Conservation (phyloP, 2,113 vertebrate species). For the Mastomys natalensis region DNA sequence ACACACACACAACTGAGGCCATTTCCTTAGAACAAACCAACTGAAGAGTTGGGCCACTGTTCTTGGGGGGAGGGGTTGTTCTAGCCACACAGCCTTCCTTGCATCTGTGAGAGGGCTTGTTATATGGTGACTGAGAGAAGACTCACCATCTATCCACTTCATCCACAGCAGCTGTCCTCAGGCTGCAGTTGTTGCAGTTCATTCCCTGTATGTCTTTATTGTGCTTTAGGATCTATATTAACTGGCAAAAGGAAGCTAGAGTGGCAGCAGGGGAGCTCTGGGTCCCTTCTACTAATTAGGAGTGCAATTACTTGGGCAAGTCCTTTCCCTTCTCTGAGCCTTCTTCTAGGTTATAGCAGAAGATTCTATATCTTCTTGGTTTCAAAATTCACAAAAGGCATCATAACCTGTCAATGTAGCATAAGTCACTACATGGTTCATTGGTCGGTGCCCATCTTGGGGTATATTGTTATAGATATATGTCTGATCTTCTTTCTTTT, state of each 20-base stretch:
- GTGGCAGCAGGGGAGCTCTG: neutral
- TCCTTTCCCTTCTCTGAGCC: neutral
- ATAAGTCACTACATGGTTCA: neutral
- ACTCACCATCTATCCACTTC: neutral
- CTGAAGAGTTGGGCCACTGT: neutral
- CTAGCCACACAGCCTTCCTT: too few species aligned
- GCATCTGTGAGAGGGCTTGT: too few species aligned
- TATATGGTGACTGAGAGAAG: too few species aligned
- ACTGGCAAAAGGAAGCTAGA: neutral
- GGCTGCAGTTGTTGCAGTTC: neutral
- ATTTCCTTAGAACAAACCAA: neutral
- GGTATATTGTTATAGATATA: neutral
- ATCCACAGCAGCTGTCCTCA: neutral
- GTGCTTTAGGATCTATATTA: neutral
- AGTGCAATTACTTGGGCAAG: neutral
- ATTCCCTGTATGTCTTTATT: neutral
- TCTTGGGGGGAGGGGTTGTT: too few species aligned
- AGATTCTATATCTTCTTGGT: neutral
- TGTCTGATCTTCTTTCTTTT: neutral
- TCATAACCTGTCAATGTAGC: neutral
- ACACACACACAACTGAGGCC: neutral
- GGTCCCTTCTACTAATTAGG: neutral
- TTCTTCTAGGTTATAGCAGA: neutral
- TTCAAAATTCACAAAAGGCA: neutral
- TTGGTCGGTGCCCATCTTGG: neutral